A percentile compares a stretch with the other conserved stretches of the same genome.
phyloP scores from a whole-genome alignment of 2,113 vertebrate species.

The Donacobius atricapilla region DNA sequence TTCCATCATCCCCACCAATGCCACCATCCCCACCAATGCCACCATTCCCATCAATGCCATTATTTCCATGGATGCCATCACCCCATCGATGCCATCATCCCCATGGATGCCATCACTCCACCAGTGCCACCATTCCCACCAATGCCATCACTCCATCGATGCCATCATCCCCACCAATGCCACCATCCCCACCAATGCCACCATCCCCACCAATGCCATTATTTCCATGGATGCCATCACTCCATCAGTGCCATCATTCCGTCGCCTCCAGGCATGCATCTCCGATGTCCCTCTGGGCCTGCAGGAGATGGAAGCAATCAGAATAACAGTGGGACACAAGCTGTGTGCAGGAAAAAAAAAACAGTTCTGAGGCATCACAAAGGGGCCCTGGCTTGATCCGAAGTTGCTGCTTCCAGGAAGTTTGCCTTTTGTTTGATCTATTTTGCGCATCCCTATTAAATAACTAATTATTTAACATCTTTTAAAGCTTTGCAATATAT shows the following conservation, averaged over 20 bases:
- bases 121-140: fast-evolving
- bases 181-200: background rate
- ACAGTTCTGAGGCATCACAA: background rate
- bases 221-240: background rate
- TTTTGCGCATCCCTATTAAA: conserved; percentile 77
- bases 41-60: background rate
- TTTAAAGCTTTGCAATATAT: conserved; percentile 78
- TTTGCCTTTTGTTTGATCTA: conserved; percentile 72
- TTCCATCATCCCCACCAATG: background rate
- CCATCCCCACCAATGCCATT: background rate
- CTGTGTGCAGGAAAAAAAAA: conserved; percentile 1
- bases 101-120: background rate
- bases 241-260: background rate
- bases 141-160: fast-evolving
- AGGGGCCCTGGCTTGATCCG: background rate
- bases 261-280: background rate
- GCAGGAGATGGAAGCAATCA: conserved; percentile 62
- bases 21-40: background rate
- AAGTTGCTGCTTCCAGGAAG: conserved; percentile 8
- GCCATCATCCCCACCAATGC: background rate
- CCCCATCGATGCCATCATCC: background rate
- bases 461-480: conserved; percentile 87
- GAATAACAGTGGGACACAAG: conserved; percentile 34
- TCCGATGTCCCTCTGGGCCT: background rate
- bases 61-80: background rate